Percentiles rank a stretch among this genome's conserved stretches.
Conservation (phyloP, 2,113 vertebrate species). For the Danionella cerebrum region DNA sequence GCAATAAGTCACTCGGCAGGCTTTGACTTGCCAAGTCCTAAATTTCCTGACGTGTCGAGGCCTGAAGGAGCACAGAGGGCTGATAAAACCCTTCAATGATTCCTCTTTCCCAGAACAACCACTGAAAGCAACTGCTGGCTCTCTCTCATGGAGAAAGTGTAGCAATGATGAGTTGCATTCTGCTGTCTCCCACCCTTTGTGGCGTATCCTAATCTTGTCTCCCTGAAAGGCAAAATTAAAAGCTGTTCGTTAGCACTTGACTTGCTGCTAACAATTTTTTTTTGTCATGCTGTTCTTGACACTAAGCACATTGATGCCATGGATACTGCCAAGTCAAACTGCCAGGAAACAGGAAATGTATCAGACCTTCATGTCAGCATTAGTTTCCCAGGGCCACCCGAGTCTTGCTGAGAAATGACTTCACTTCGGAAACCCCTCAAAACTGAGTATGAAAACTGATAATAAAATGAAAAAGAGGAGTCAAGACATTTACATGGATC, state of each 20-base stretch:
- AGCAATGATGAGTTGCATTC: neutral
- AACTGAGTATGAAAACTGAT: slow-evolving; percentile 13
- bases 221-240: slow-evolving; percentile 14
- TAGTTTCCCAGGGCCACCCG: slow-evolving; percentile 34
- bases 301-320: slow-evolving; percentile 19
- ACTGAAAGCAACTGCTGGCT: slow-evolving; percentile 21
- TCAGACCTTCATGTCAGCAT: slow-evolving; percentile 32
- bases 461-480: neutral
- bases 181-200: neutral
- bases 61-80: slow-evolving; percentile 36
- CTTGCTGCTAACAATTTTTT: slow-evolving; percentile 24
- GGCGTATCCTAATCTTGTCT: neutral
- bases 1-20: slow-evolving; percentile 59
- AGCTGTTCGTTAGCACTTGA: slow-evolving; percentile 10
- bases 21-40: slow-evolving; percentile 55
- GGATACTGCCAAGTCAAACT: slow-evolving; percentile 24
- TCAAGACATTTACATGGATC: too few relatives aligned
- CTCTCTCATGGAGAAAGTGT: slow-evolving; percentile 6
- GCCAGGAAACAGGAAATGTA: slow-evolving; percentile 44
- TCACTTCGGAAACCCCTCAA: slow-evolving; percentile 18
- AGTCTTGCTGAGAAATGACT: slow-evolving; percentile 28
- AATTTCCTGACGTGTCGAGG: slow-evolving; percentile 47
- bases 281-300: slow-evolving; percentile 5
- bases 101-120: slow-evolving; percentile 33
- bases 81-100: slow-evolving; percentile 33